phyloP scores from a whole-genome alignment of 2,797 vertebrate genomes.

The Enteromius afrohamiltoni region DNA sequence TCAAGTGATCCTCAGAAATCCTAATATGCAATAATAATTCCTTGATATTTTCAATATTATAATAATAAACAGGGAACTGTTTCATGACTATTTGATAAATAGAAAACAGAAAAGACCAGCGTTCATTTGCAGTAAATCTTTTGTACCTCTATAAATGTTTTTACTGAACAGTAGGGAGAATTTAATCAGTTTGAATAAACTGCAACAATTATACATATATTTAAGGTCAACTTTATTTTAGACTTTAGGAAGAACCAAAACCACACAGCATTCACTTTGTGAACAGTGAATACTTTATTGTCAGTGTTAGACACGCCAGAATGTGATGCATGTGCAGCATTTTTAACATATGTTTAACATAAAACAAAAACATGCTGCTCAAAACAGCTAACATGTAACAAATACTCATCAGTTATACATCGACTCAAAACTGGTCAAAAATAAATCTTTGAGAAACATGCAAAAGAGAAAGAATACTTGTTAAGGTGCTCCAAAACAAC shows the following conservation, averaged over 20 bases:
- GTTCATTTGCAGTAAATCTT: background rate
- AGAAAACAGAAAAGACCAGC: background rate
- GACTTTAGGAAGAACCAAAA: background rate
- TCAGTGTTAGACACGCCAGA: conserved; percentile 24
- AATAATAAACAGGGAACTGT: background rate
- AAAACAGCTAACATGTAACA: conserved; percentile 34
- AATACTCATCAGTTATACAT: conserved; percentile 15
- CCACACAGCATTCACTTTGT: background rate
- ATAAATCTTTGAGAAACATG: background rate
- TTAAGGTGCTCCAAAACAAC: conserved; percentile 32
- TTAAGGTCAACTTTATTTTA: background rate
- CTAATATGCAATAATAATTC: background rate
- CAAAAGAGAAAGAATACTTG: background rate
- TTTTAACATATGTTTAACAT: conserved; percentile 9
- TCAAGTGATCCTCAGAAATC: background rate
- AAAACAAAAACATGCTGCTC: conserved; percentile 36
- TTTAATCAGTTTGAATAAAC: background rate
- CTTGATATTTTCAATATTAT: background rate
- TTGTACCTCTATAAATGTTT: background rate
- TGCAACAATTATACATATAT: background rate
- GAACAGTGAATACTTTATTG: conserved; percentile 20
- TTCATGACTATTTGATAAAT: background rate
- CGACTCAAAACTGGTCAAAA: background rate
- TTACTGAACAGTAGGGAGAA: background rate
- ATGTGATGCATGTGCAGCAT: conserved; percentile 9